Evolutionary conservation across 1,140 invertebrate genomes (phyloP), one percentile per base, ranked within the genome.

Genomic region (Tetramorium parvispinum): DNA sequence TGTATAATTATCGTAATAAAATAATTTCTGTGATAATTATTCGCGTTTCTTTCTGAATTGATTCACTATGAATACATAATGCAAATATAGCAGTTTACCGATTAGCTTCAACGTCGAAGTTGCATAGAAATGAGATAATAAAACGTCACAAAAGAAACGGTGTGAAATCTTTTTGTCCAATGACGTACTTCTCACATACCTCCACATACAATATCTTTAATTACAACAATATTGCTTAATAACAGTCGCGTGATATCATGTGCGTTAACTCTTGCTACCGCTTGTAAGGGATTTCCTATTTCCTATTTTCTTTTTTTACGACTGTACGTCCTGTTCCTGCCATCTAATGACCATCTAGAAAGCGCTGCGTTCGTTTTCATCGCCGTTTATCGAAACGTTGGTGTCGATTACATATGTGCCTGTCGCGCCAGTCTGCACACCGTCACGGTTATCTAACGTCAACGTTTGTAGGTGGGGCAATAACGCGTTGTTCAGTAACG

Each of bases 361-460:
- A 10, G 32, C 24, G 24, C 7, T 21, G 6, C n/a, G 6, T 68
- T 16, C 16, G 4, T 51, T 77, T 46, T 63, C 53, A 85, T 77
- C 21, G 18, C 27, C 37, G 7, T 83, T 24, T 59, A n/a, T 40
- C 27, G n/a, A 43, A 43, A 63, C 53, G 59, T 77, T 13, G 32
- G 6, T 24, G 77, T 18, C 43, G 27, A 46, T 70, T 75, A 55
- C 46, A 46, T 85, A 68, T 65, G 85, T 78, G 49, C 37, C 73
- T 53, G 40, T 65, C 82, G n/a, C 43, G 18, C 40, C 53, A 43
- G 71, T 77, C 82, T 65, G 71, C 32, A 53, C 65, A 77, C n/a
- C 32, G 57, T 85, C 82, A 85, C 82, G 27, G 73, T 85, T 85
- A 85, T 85, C 82, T 85, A 85, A 79, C 75, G 63, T 68, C 76